Base-by-base conservation (phyloP, 2,888 invertebrate species). In the Protonemura montana region DNA sequence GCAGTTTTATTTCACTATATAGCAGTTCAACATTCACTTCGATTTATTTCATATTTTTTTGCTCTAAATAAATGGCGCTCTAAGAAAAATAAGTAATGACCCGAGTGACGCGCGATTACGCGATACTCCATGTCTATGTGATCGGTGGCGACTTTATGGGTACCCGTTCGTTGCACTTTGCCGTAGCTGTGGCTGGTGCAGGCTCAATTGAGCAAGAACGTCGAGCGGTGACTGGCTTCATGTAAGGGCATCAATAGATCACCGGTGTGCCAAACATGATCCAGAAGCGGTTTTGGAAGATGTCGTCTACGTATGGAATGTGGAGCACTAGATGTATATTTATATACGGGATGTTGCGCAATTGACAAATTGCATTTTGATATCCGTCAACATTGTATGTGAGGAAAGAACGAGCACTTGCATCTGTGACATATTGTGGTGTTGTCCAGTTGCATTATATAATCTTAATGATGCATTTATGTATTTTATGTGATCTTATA, bases 1-100 rank as follows among this genome's bases (percentile, higher is more conserved):
- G 81, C n/a, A n/a, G n/a, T n/a, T n/a, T n/a, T n/a, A n/a, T 81
- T 81, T 81, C 30, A 81, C 30, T 35, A 30, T 81, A 81, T 16
- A 6, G 21, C 59, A 78, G 78, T 78, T 28, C 28, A 78, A 26
- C 78, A 78, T 78, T 78, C 78, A 81, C 81, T 81, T 30, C 81
- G 5, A 81, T 81, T 30, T 81, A 30, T 28, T 28, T n/a, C 10
- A 29, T 30, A 30, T 81, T 81, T 81, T 81, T 81, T 78, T 81
- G 30, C n/a, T 81, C 30, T 81, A 28, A 30, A 29, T 81, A 78
- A 27, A 28, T 28, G 7, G 26, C 78, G 6, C 78, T 81, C 28
- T 6, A 16, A 81, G 30, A 81, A 29, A 81, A 28, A 81, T 27
- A 81, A 28, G 81, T 81, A 27, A 59, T 21, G 59, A 59, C 59